These are phyloP conservation scores for Scelioninae gen. 1 DNA, from an alignment of 2,888 invertebrate species.

Conservation along the genomic window DNA sequence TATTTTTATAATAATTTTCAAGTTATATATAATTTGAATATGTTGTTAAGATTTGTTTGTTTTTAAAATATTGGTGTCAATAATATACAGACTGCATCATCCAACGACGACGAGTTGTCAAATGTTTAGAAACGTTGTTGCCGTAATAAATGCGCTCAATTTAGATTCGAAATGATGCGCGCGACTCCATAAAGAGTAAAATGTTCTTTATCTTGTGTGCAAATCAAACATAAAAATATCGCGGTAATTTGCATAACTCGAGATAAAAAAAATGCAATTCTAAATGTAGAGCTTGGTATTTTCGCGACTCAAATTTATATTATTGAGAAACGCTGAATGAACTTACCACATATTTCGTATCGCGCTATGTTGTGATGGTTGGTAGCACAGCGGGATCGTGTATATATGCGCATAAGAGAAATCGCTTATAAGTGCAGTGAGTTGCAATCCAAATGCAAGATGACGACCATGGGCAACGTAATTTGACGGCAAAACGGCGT, in stretches of 20 bases:
- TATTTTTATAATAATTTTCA: too few species aligned
- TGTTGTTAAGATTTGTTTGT: too few species aligned
- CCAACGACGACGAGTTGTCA: neutral
- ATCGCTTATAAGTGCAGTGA: slow-evolving; percentile 73
- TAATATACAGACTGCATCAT: too few species aligned
- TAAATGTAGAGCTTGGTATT: slow-evolving; percentile 39
- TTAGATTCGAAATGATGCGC: slow-evolving; percentile 29
- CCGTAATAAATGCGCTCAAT: slow-evolving; percentile 23
- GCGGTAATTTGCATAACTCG: slow-evolving; percentile 42
- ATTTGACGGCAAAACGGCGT: slow-evolving; percentile 56
- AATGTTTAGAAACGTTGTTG: slow-evolving; percentile 14
- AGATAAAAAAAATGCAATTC: slow-evolving; percentile 33
- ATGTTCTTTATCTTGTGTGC: slow-evolving; percentile 21
- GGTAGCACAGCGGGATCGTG: slow-evolving; percentile 72
- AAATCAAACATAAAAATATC: slow-evolving; percentile 47
- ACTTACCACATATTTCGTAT: slow-evolving; percentile 74
- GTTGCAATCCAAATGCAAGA: slow-evolving; percentile 72
- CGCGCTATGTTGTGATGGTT: slow-evolving; percentile 70
- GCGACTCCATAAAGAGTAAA: slow-evolving; percentile 17
- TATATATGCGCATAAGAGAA: slow-evolving; percentile 68
- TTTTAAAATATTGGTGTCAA: too few species aligned
- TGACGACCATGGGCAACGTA: slow-evolving; percentile 68
- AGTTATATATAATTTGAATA: too few species aligned
- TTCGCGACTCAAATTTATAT: slow-evolving; percentile 52
- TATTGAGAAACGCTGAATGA: slow-evolving; percentile 78